Evolutionary conservation across 2,113 vertebrate genomes (phyloP), one percentile per base, ranked within the genome.

Genomic region (Varanus komodoensis): DNA sequence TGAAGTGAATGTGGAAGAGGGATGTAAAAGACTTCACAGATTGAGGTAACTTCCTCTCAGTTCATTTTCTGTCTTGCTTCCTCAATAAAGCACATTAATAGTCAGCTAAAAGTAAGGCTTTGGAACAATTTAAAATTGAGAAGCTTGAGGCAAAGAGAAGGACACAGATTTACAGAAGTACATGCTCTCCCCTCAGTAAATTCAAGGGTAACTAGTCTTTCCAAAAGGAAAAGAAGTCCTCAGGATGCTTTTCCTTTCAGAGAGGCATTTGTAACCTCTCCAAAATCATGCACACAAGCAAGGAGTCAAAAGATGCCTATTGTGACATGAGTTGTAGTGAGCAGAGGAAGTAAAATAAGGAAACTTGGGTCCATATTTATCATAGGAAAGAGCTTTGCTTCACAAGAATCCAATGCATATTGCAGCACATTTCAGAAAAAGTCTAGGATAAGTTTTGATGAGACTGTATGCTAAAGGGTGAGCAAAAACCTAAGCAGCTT

Each of bases 301-400:
- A 87, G 89, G 90, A 94, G 88, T 93, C 94, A 91, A 93, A 89
- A 6, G 92, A 92, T 92, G 93, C 93, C 87, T 32, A 90, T 95
- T 34, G 0, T 95, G 94, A 95, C 93, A 93, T 75, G 91, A 44
- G 93, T 89, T 96, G 95, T 94, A 94, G 95, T 93, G 95, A 95
- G 64, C 78, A 95, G 93, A 93, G 95, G 95, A 96, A 95, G 83
- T 89, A 90, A 82, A 92, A 95, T 93, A 93, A 88, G 94, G 96
- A 96, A 95, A 93, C 92, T 0, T 0, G 90, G 90, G 92, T 95
- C 95, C 95, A 94, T 95, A 89, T 93, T 93, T 86, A 87, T 90
- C 0, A 4, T 68, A 80, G 32, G 34, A 87, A 82, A 32, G 87
- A 77, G 71, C 79, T 91, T 17, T 64, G 94, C 87, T 89, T 96